phyloP scores from a whole-genome alignment of 2,113 vertebrate species.

The Sphaerodactylus townsendi region DNA sequence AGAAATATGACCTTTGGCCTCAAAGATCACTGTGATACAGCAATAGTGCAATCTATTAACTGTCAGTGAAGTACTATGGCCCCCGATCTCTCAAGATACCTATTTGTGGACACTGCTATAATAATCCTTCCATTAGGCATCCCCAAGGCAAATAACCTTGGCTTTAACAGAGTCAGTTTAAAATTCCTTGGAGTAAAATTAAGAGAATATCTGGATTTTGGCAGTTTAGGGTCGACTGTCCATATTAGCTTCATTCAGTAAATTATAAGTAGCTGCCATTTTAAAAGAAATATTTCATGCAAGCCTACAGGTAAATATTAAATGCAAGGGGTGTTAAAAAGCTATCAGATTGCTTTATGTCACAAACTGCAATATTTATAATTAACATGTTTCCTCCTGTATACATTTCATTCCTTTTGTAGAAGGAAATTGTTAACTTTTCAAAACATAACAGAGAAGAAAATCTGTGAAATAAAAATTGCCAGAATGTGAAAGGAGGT shows the following conservation, averaged over 20 bases:
- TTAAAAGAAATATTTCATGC: conserved; percentile 74
- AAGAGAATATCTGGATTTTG: conserved; percentile 83
- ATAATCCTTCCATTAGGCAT: conserved; percentile 87
- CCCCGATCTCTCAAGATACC: conserved; percentile 78
- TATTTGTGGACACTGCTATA: conserved; percentile 87
- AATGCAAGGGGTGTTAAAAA: conserved; percentile 64
- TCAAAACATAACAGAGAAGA: neutral
- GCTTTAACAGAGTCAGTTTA: conserved; percentile 90
- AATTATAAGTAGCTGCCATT: conserved; percentile 72
- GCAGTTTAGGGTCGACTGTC: conserved; percentile 81
- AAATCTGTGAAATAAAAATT: conserved; percentile 15
- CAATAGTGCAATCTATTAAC: conserved; percentile 81
- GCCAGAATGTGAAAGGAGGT: conserved; percentile 20
- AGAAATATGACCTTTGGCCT: conserved; percentile 80
- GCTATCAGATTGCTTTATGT: conserved; percentile 44
- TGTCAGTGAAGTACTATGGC: conserved; percentile 77
- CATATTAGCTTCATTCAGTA: conserved; percentile 69
- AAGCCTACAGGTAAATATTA: conserved; percentile 77
- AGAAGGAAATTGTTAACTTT: conserved; percentile 45
- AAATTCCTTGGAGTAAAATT: conserved; percentile 90
- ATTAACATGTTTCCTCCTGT: conserved; percentile 52
- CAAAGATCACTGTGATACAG: conserved; percentile 79
- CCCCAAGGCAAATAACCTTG: conserved; percentile 86
- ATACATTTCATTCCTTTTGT: conserved; percentile 59
- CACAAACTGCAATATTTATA: conserved; percentile 49